A percentile compares a stretch with the other conserved stretches of the same genome.
These are phyloP conservation scores for Aphodius sticticus DNA, from an alignment of 2,888 invertebrate genomes.

Conservation along the genomic window DNA sequence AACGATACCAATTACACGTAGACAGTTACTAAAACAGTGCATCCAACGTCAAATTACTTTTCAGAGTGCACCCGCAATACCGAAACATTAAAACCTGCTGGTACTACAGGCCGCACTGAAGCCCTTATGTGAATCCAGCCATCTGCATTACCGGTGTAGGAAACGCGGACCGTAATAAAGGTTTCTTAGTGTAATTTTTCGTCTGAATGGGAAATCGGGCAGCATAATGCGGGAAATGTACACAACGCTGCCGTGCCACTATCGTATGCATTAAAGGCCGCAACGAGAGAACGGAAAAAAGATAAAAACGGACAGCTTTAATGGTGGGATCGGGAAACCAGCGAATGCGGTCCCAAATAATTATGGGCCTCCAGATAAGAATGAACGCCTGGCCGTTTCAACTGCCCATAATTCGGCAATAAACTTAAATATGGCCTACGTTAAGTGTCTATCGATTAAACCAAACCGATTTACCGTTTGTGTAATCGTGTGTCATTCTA, in stretches of 20 bases:
- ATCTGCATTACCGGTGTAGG: background rate
- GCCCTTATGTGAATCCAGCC: background rate
- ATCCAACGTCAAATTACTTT: background rate
- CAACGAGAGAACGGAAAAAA: background rate
- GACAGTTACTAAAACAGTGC: background rate
- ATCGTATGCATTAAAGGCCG: background rate
- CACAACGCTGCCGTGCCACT: background rate
- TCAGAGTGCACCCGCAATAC: background rate
- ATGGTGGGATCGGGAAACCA: background rate
- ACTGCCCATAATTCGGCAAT: background rate
- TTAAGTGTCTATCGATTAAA: background rate
- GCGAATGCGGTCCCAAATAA: background rate
- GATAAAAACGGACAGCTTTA: background rate
- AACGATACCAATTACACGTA: too few relatives aligned
- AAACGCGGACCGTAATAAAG: background rate
- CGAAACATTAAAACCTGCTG: background rate
- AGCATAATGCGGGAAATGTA: constrained; percentile 4
- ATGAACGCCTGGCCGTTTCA: background rate
- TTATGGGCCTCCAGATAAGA: background rate
- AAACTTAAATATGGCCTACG: background rate
- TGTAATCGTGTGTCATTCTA: too few relatives aligned
- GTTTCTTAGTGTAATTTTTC: background rate
- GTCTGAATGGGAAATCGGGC: background rate
- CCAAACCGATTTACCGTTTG: background rate
- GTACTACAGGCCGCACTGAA: background rate